phyloP scores from a whole-genome alignment of 2,797 vertebrate genomes.

The Myoxocephalus aenaeus region DNA sequence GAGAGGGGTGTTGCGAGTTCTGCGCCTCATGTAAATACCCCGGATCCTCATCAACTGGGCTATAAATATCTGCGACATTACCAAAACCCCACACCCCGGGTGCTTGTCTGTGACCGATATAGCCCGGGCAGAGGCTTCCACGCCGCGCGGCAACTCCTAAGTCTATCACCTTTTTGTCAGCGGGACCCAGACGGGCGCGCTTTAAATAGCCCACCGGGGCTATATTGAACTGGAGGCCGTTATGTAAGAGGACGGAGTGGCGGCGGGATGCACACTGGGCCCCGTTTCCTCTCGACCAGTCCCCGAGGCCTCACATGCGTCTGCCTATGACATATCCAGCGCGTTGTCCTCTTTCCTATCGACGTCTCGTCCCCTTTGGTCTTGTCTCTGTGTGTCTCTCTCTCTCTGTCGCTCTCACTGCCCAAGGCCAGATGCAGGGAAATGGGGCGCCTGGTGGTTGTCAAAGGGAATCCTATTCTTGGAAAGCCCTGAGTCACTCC shows the following conservation, averaged over 20 bases:
- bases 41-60: constrained; percentile 74
- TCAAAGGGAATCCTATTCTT: constrained; percentile 80
- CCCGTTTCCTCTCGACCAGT: constrained; percentile 61
- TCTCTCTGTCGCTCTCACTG: constrained; percentile 23
- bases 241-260: constrained; percentile 85
- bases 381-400: constrained; percentile 24
- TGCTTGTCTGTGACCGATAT: constrained; percentile 80
- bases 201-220: constrained; percentile 81
- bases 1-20: constrained; percentile 14
- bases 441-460: constrained; percentile 66
- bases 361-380: constrained; percentile 38
- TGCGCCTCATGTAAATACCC: constrained; percentile 65
- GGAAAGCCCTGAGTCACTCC: constrained; percentile 78
- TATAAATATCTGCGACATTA: constrained; percentile 82
- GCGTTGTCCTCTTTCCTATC: constrained; percentile 27
- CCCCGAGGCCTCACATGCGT: constrained; percentile 58
- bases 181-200: constrained; percentile 72
- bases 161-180: constrained; percentile 87
- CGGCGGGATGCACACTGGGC: constrained; percentile 71
- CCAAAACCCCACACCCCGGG: constrained; percentile 79
- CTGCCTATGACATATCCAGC: constrained; percentile 43
- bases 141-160: constrained; percentile 76
- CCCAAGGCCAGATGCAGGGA: constrained; percentile 64
- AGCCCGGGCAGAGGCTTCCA: constrained; percentile 81
- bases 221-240: constrained; percentile 85